A percentile compares a stretch with the other conserved stretches of the same genome.
Evolutionary conservation across 2,113 vertebrate species (phyloP).

Genomic region (Platysteira castanea): DNA sequence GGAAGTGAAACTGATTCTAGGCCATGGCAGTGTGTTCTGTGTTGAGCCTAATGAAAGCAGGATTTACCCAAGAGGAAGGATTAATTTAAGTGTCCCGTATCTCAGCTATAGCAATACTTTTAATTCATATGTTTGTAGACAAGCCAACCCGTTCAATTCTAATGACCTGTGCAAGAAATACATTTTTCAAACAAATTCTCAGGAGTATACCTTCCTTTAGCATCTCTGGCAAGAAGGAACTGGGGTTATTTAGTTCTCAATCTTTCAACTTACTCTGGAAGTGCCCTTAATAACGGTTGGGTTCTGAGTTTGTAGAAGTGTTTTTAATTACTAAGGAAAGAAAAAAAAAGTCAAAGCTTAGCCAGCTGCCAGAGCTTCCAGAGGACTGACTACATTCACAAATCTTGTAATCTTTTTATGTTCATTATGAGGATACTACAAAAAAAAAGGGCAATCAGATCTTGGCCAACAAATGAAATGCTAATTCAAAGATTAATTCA

Average conservation of each 20-base stretch:
- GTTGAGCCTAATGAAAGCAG: background rate
- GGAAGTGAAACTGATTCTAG: background rate
- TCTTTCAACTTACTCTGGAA: background rate
- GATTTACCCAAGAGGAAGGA: background rate
- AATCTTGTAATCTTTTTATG: constrained; percentile 60
- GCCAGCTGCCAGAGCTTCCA: constrained; percentile 53
- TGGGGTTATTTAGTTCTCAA: constrained; percentile 1
- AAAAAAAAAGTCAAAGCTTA: constrained; percentile 4
- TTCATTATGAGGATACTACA: constrained; percentile 55
- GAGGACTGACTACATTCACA: constrained; percentile 57
- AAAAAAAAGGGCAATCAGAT: constrained; percentile 13
- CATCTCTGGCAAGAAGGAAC: background rate
- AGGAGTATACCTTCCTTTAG: background rate
- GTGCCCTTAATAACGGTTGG: background rate
- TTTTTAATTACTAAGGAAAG: constrained; percentile 42
- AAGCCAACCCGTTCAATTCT: constrained; percentile 12
- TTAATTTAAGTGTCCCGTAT: background rate
- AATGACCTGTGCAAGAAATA: constrained; percentile 4
- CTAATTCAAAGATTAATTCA: constrained; percentile 65
- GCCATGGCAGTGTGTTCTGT: background rate
- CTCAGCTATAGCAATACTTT: constrained; percentile 3
- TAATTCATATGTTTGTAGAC: constrained; percentile 24
- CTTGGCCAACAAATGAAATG: constrained; percentile 61
- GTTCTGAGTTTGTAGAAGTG: background rate
- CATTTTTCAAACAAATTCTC: constrained; percentile 1